Percentiles rank a stretch among this genome's conserved stretches.
phyloP scores from a whole-genome alignment of 1,140 invertebrate genomes.

The Cydia splendana region DNA sequence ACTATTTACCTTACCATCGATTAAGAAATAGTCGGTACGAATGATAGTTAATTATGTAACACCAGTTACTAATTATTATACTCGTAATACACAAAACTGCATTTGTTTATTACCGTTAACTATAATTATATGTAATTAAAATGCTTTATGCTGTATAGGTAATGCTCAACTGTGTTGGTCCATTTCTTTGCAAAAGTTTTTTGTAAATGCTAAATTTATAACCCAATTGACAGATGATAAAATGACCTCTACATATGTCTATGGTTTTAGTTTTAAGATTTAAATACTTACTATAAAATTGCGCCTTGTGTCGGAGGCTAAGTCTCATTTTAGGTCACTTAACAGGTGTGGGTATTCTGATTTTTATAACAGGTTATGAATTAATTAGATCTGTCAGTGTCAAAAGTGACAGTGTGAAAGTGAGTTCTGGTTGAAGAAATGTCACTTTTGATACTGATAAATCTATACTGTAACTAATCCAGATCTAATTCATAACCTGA shows the following conservation, averaged over 20 bases:
- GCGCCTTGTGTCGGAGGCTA: background rate
- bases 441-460: too few species aligned
- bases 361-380: too few species aligned
- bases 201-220: background rate
- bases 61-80: background rate
- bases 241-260: too few species aligned
- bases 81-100: background rate
- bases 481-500: too few species aligned
- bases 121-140: background rate
- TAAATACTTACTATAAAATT: background rate
- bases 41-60: background rate
- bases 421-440: too few species aligned
- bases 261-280: too few species aligned
- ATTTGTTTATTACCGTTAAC: background rate
- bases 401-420: too few species aligned
- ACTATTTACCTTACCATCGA: too few species aligned
- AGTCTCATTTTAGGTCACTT: background rate
- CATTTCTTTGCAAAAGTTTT: background rate
- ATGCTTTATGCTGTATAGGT: background rate
- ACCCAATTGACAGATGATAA: background rate
- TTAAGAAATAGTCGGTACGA: background rate
- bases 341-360: too few species aligned
- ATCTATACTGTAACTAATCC: too few species aligned
- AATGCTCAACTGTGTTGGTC: background rate
- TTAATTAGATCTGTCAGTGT: too few species aligned